Evolutionary conservation across 2,797 vertebrate genomes (phyloP).

Genomic region (Leuciscus waleckii): DNA sequence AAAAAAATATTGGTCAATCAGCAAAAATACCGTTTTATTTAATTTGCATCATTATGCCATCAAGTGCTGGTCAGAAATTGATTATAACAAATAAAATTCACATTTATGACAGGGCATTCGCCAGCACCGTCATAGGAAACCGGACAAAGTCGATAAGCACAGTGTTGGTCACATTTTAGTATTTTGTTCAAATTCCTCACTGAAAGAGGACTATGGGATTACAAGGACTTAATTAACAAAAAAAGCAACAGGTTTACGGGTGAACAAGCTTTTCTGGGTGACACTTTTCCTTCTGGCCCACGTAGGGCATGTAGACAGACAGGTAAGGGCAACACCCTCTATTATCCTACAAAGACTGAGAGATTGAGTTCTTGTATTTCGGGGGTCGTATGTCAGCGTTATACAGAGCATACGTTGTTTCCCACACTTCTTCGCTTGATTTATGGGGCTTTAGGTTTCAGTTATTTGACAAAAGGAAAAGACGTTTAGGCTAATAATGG

Average conservation of each 20-base stretch:
- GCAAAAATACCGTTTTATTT: not conserved
- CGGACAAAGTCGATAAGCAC: not conserved
- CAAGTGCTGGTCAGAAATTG: not conserved
- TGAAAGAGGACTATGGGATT: conserved; percentile 32
- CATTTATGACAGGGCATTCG: not conserved
- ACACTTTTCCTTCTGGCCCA: not conserved
- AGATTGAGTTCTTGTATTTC: conserved; percentile 50
- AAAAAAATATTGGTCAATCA: not conserved
- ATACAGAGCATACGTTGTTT: not conserved
- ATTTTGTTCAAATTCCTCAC: conserved; percentile 21
- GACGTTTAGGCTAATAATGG: conserved; percentile 29
- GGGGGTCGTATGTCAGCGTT: conserved; percentile 23
- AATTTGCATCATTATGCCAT: not conserved
- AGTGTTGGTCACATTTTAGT: conserved; percentile 20
- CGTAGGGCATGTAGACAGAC: conserved; percentile 14
- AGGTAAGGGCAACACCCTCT: conserved; percentile 50
- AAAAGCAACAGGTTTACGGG: not conserved
- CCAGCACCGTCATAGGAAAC: not conserved
- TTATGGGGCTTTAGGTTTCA: conserved; percentile 22
- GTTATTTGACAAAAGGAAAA: conserved; percentile 28
- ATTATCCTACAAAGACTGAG: conserved; percentile 45
- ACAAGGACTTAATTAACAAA: not conserved
- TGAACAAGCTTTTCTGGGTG: not conserved
- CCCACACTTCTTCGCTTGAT: conserved; percentile 28
- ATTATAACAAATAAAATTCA: not conserved